Base-by-base conservation (phyloP, 53 echinoderm and acorn worm genomes). In the Echinarachnius parma region DNA sequence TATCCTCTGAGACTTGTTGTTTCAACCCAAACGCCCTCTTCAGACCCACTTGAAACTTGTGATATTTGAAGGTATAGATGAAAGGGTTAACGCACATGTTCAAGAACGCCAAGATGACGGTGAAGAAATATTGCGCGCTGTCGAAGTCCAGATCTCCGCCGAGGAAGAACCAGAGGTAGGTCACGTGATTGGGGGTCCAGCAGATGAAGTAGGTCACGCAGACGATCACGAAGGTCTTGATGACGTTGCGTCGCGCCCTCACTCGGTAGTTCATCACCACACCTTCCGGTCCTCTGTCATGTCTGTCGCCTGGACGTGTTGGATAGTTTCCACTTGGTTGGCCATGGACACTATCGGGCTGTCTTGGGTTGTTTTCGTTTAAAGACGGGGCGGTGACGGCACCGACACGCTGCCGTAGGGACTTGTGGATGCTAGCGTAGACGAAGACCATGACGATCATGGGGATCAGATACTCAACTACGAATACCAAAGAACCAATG, bases 1-100 rank as follows among this genome's bases (percentile, higher is more conserved):
- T n/a, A n/a, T n/a, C n/a, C n/a, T n/a, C n/a, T n/a, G n/a, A n/a
- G n/a, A n/a, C n/a, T n/a, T n/a, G n/a, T n/a, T n/a, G n/a, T n/a
- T n/a, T n/a, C n/a, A n/a, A n/a, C n/a, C n/a, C n/a, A n/a, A n/a
- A n/a, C n/a, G n/a, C n/a, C n/a, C n/a, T 53, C 34, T 53, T 70
- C 13, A 52, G 4, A 1, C 70, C 70, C n/a, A 53, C 53, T 11
- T 53, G 77, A 45, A 86, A 86, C 22, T 54, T 59, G 5, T 45
- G 21, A 28, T 77, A 81, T 52, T 82, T 77, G 20, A 82, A 70
- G 2, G 87, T 58, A 34, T 87, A 87, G 21, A 87, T 78, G 56
- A 87, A 78, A 11, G 87, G 82, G 52, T 87, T 87, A n/a, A 71
- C 50, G 26, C 82, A 82, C 78, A 82, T 82, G 39, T 82, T 87